Evolutionary conservation across 2,797 vertebrate species (phyloP), one percentile per base, ranked within the genome.

Genomic region (Sebastes taczanowskii): DNA sequence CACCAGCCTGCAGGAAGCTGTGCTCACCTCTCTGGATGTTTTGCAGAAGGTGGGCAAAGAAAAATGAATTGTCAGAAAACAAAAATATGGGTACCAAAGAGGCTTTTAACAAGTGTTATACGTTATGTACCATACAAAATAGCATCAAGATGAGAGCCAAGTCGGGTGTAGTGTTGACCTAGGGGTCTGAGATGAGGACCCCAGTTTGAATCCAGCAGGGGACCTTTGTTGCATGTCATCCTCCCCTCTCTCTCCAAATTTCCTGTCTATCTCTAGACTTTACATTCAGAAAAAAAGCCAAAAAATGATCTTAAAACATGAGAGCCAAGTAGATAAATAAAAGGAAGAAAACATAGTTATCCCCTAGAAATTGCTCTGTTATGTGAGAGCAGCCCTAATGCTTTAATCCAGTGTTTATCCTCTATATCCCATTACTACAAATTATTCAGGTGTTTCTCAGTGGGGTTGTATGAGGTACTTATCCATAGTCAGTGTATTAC

Each of bases 1-100:
- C 91, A 99, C 99, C 86, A 97, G 98, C 93, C 95, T 99, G 89
- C 99, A 99, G 93, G 99, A 99, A 90, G 97, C 97, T 0, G 99
- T 99, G 25, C 97, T 99, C 81, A 99, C 97, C 7, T 96, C 97
- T 67, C 96, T 99, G 92, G 98, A 99, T 90, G 97, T 99, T 78
- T 92, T 99, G 82, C 98, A 99, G 93, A 99, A 99, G 98, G 98
- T 99, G 94, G 92, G 72, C 20, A 11, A 58, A 55, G 52, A 22
- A 16, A 73, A 23, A 66, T 55, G 1, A 16, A 5, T 16, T 20
- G 8, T 49, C 5, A 49, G 11, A 56, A 66, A 71, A 2, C 6
- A 25, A 22, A 59, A 71, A 58, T 3, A 7, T 5, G 35, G 16
- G 1, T 14, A 30, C 2, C 11, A 58, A 59, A 42, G 16, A 59